phyloP scores from a whole-genome alignment of 2,797 vertebrate species.

The Sebastes glaucus region DNA sequence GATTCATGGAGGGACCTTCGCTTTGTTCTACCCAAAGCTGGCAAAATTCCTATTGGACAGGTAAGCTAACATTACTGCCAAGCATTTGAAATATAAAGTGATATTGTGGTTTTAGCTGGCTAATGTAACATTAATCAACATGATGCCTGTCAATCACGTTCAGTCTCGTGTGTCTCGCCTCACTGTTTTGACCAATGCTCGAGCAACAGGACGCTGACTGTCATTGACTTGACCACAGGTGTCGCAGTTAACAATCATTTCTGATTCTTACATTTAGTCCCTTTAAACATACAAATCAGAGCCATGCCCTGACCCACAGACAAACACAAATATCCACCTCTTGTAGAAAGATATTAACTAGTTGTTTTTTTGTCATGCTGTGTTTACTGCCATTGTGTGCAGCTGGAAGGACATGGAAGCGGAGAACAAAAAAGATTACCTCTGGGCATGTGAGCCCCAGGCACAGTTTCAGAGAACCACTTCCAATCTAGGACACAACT shows the following conservation, averaged over 20 bases:
- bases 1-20: too few species aligned
- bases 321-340: slow-evolving; percentile 29
- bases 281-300: slow-evolving; percentile 16
- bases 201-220: not conserved
- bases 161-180: not conserved
- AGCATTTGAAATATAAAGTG: not conserved
- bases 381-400: slow-evolving; percentile 6
- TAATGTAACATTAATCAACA: too few species aligned
- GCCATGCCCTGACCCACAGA: not conserved
- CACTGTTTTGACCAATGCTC: not conserved
- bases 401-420: slow-evolving; percentile 9
- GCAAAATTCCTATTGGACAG: not conserved
- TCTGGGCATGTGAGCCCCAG: slow-evolving; percentile 54
- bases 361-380: slow-evolving; percentile 7
- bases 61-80: not conserved
- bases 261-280: not conserved
- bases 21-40: not conserved
- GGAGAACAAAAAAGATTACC: slow-evolving; percentile 50
- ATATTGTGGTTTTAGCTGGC: not conserved
- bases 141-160: too few species aligned
- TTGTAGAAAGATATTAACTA: slow-evolving; percentile 16
- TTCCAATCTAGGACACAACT: slow-evolving; percentile 60
- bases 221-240: not conserved
- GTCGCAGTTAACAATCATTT: not conserved
- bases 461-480: slow-evolving; percentile 53